Base-by-base conservation (phyloP, 2,113 vertebrate genomes). In the Ornithorhynchus anatinus region DNA sequence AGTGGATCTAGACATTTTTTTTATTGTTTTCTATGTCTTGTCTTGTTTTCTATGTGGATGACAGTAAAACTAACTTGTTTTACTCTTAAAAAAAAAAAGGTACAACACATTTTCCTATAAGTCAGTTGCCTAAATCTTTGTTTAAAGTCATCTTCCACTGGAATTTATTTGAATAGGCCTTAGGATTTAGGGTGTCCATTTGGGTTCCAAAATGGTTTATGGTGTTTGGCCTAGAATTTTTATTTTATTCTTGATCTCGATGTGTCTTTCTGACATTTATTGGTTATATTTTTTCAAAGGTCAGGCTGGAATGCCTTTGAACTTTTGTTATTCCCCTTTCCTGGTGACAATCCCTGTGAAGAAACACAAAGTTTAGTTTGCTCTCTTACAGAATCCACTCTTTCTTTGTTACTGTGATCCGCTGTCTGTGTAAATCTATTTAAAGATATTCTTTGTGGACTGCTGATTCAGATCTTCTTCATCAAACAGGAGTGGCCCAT, bases 341-440 rank as follows among this genome's bases (percentile, higher is more conserved):
- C 64, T 44, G 32, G 66, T 51, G 52, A 77, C 61, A 69, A 36
- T 53, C 72, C 85, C 83, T 79, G 80, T 84, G 80, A 84, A 85
- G 85, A 87, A 70, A 79, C 83, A 84, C 70, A 75, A 81, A 78
- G 69, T 85, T 85, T 83, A 79, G 69, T 81, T 81, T 81, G 72
- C 69, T 75, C 85, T 23, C 47, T 85, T 84, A 74, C 84, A 81
- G 72, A 81, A 85, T 84, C 60, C 73, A 47, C 72, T 73, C 51
- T 72, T 75, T 75, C 80, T 87, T 85, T 81, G 72, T 81, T 67
- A 81, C 81, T 87, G 83, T 85, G 80, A 47, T 59, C 81, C 69
- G 54, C 78, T 64, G 70, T 75, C 73, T 85, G 83, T 80, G 72
- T 72, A 69, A 68, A 77, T 80, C 78, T 87, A 87, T 87, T 85